These are phyloP conservation scores for Triops cancriformis DNA, from an alignment of 1,140 invertebrate species.

Conservation along the genomic window DNA sequence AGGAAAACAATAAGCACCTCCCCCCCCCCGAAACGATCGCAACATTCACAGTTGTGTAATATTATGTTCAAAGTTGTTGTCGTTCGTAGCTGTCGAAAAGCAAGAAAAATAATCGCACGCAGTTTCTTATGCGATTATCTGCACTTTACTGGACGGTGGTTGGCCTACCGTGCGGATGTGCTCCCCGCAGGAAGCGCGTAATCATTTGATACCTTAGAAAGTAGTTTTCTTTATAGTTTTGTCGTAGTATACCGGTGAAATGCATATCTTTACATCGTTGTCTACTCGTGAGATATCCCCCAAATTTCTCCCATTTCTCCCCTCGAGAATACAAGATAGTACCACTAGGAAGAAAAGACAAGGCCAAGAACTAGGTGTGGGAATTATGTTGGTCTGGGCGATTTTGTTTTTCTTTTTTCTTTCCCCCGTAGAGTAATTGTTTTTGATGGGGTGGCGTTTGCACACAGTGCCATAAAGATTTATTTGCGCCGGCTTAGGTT, in stretches of 20 bases:
- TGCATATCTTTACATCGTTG: background rate
- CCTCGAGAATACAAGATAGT: background rate
- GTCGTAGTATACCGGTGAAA: constrained; percentile 3
- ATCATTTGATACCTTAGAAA: background rate
- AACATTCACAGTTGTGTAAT: background rate
- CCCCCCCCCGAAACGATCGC: background rate
- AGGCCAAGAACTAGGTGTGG: background rate
- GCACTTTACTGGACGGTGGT: background rate
- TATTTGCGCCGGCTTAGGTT: constrained; percentile 10
- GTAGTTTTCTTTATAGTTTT: background rate
- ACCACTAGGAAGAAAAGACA: background rate
- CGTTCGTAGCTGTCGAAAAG: background rate
- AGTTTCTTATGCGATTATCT: background rate
- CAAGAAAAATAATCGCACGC: background rate
- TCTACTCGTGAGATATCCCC: background rate
- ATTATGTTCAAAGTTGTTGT: constrained; percentile 1
- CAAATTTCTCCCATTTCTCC: background rate
- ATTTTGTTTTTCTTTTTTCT: background rate
- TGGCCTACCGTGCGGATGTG: background rate
- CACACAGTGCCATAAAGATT: constrained; percentile 3
- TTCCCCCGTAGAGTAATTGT: background rate
- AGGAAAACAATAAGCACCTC: background rate
- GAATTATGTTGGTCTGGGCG: background rate
- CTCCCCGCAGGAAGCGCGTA: background rate
- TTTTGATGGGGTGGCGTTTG: background rate